phyloP scores from a whole-genome alignment of 2,797 vertebrate species.

The Notamacropus eugenii region DNA sequence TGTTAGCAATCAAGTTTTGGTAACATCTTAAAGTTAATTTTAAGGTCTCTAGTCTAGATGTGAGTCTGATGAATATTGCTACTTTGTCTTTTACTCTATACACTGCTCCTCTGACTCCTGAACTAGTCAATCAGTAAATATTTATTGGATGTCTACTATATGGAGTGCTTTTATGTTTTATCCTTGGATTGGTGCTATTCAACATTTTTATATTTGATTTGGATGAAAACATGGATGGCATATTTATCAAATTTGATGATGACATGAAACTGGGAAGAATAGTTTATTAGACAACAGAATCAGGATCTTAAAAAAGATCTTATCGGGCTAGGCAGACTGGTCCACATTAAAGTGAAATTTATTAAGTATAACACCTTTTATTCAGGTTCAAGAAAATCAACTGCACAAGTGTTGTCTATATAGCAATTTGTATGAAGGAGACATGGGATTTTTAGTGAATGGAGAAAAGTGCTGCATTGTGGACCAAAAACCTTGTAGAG shows the following conservation, averaged over 20 bases:
- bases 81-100: background rate
- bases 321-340: background rate
- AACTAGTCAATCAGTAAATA: background rate
- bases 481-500: background rate
- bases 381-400: background rate
- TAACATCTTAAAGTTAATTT: background rate
- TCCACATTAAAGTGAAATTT: background rate
- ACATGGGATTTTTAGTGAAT: background rate
- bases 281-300: background rate
- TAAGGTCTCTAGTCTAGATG: background rate
- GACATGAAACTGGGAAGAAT: background rate
- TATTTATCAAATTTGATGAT: background rate
- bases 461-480: background rate
- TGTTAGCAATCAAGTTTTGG: background rate
- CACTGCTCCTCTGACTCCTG: background rate
- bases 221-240: background rate
- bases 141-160: background rate
- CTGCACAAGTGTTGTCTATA: background rate
- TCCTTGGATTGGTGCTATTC: background rate
- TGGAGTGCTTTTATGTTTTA: background rate
- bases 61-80: background rate
- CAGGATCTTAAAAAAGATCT: background rate
- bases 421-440: background rate
- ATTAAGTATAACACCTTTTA: background rate
- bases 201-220: background rate